A percentile compares a stretch with the other conserved stretches of the same genome.
Evolutionary conservation across 2,113 vertebrate genomes (phyloP).

Genomic region (Hydrolagus affinis): DNA sequence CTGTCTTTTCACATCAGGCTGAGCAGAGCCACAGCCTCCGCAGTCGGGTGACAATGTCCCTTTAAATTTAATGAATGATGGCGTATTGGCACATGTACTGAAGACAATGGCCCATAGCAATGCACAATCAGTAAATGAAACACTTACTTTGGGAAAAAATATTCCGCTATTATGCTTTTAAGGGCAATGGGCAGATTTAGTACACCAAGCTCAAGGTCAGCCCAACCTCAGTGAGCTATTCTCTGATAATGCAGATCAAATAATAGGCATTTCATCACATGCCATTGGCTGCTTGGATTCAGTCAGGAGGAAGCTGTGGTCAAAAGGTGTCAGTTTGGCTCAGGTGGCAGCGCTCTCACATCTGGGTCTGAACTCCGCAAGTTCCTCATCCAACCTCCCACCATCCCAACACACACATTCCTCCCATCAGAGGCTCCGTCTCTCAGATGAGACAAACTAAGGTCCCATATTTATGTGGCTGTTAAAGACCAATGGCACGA

Average conservation of each 20-base stretch:
- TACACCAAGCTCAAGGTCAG: not conserved
- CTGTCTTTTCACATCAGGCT: no score
- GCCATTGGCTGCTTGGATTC: not conserved
- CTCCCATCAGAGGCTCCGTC: no score
- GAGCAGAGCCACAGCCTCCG: not conserved
- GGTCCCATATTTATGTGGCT: no score
- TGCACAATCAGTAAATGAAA: not conserved
- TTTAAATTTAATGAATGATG: not conserved
- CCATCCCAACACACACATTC: no score
- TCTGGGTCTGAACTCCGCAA: not conserved
- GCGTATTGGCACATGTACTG: no score
- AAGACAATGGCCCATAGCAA: not conserved
- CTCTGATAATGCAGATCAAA: not conserved
- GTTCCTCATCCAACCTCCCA: not conserved
- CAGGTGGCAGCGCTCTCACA: not conserved
- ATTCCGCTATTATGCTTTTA: not conserved
- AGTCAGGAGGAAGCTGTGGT: not conserved
- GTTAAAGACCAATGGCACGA: no score
- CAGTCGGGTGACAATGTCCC: not conserved
- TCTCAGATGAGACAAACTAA: no score
- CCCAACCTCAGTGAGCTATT: not conserved
- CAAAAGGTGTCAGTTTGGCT: not conserved
- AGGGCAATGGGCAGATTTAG: not conserved
- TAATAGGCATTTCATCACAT: not conserved
- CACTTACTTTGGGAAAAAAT: not conserved